Percentiles rank a stretch among this genome's conserved stretches.
These are phyloP conservation scores for Etheostoma cragini DNA, from an alignment of 2,113 vertebrate genomes.

Conservation along the genomic window DNA sequence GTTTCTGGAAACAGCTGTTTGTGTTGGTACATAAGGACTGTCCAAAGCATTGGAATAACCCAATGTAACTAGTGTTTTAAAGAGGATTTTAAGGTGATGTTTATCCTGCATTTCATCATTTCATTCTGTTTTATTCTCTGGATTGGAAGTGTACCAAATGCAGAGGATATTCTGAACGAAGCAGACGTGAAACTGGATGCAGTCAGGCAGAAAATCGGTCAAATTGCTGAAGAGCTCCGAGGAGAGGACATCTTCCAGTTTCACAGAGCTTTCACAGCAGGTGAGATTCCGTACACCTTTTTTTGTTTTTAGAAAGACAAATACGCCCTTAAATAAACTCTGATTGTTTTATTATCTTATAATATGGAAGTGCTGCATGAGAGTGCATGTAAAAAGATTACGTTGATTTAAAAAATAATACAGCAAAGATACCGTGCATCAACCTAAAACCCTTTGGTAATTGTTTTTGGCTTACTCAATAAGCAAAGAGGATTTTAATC, in stretches of 20 bases:
- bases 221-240: conserved; percentile 91
- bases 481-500: too few species aligned
- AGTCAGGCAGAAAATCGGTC: conserved; percentile 92
- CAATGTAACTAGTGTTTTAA: not conserved
- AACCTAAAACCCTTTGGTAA: not conserved
- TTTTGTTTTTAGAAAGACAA: not conserved
- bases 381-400: not conserved
- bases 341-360: not conserved
- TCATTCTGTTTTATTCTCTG: not conserved
- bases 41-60: not conserved
- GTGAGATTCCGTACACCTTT: conserved; percentile 73
- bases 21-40: not conserved
- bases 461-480: too few species aligned
- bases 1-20: not conserved
- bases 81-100: not conserved
- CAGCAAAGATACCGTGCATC: not conserved
- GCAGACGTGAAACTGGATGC: conserved; percentile 91
- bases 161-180: conserved; percentile 90
- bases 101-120: not conserved
- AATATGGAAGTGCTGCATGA: not conserved
- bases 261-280: conserved; percentile 93
- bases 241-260: conserved; percentile 96
- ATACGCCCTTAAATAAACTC: too few species aligned
- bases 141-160: conserved; percentile 86
- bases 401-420: not conserved